phyloP scores from a whole-genome alignment of 2,888 invertebrate species.

The Pollenia amentaria region DNA sequence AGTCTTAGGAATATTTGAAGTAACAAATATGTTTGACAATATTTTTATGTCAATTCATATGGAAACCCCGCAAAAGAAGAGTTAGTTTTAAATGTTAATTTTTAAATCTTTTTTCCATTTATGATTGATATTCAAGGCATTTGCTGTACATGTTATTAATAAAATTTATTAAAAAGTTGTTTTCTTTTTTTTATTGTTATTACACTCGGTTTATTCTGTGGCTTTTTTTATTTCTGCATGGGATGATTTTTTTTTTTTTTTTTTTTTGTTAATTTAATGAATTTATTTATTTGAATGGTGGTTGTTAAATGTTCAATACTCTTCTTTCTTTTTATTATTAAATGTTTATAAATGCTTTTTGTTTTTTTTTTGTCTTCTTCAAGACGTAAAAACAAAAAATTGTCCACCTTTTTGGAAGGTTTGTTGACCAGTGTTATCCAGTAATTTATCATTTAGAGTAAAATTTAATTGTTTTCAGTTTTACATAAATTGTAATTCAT shows the following conservation, averaged over 20 bases:
- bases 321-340: conserved; percentile 33
- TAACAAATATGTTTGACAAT: conserved; percentile 23
- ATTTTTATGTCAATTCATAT: conserved; percentile 43
- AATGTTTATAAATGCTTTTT: conserved; percentile 36
- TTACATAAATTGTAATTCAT: conserved; percentile 50
- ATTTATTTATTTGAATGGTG: conserved; percentile 32
- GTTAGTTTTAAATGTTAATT: conserved; percentile 29
- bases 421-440: conserved; percentile 38
- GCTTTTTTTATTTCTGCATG: conserved; percentile 30
- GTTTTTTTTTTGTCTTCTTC: background rate
- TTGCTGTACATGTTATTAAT: conserved; percentile 74
- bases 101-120: conserved; percentile 16
- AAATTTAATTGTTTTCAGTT: conserved; percentile 49
- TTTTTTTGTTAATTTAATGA: conserved; percentile 12
- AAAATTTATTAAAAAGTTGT: conserved; percentile 75
- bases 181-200: conserved; percentile 64
- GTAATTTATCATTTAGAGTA: conserved; percentile 57
- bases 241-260: background rate
- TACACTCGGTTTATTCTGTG: conserved; percentile 34
- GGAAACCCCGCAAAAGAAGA: background rate
- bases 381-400: no score
- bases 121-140: conserved; percentile 76
- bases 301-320: background rate
- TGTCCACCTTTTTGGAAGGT: background rate
- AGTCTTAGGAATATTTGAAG: conserved; percentile 1